Conservation (phyloP, 1,140 invertebrate genomes). For the Dinothrombium tinctorium region DNA sequence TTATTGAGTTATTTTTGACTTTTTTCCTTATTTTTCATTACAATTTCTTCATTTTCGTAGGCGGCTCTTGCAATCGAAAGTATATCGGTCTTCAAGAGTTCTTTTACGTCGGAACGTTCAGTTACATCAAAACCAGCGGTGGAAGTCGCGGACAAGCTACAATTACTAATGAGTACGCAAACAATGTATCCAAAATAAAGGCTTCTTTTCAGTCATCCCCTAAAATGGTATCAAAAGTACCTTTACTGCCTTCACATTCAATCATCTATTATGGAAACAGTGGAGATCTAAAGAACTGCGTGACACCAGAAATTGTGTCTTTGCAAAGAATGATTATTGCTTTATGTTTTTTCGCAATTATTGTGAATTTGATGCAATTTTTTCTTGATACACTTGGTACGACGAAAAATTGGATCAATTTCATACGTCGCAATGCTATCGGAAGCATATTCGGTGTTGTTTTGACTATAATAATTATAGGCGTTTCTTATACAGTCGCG, state of each 20-base stretch:
- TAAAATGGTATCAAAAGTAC: no score
- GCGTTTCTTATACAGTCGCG: conserved; percentile 12
- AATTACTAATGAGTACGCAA: no score
- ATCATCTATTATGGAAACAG: neutral
- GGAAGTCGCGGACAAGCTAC: no score
- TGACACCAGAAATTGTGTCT: conserved; percentile 12
- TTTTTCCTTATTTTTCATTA: neutral
- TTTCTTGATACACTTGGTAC: conserved; percentile 13
- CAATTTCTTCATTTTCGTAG: no score
- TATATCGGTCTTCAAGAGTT: conserved; percentile 13
- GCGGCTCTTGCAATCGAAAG: conserved; percentile 8
- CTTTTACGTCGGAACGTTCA: conserved; percentile 6
- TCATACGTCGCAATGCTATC: conserved; percentile 10
- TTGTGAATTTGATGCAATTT: conserved; percentile 13
- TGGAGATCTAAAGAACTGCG: conserved; percentile 6
- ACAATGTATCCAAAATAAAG: no score
- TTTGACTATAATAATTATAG: conserved; percentile 12
- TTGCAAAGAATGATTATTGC: conserved; percentile 12
- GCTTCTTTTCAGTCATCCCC: no score
- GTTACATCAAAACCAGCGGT: neutral
- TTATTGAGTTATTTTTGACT: no score
- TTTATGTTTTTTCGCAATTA: conserved; percentile 13
- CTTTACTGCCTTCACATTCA: no score
- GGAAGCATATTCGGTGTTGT: conserved; percentile 14
- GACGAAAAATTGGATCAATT: conserved; percentile 7